phyloP scores from a whole-genome alignment of 2,797 vertebrate species.

The Poecilia velifera region DNA sequence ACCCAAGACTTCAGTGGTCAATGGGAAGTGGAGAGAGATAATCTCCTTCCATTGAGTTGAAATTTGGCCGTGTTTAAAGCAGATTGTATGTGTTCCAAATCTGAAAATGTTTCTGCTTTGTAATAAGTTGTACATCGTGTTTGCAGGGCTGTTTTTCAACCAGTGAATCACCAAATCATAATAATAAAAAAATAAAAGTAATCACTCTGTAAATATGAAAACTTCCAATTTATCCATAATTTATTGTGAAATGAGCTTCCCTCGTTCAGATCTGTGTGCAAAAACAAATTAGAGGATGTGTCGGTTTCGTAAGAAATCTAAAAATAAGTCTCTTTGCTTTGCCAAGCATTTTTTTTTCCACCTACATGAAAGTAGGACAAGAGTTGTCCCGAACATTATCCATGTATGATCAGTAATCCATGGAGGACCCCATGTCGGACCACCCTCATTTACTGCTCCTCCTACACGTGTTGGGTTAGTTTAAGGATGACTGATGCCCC shows the following conservation, averaged over 20 bases:
- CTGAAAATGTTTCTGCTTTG: neutral
- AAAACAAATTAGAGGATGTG: neutral
- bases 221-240: neutral
- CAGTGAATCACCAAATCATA: neutral
- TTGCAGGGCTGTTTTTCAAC: neutral
- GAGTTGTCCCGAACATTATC: constrained; percentile 30
- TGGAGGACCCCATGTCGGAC: constrained; percentile 56
- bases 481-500: constrained; percentile 40
- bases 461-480: constrained; percentile 33
- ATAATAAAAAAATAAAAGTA: neutral
- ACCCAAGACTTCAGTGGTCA: neutral
- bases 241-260: neutral
- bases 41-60: neutral
- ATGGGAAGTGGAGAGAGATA: neutral
- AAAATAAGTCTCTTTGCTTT: neutral
- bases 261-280: neutral
- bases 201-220: neutral
- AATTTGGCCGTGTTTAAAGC: neutral
- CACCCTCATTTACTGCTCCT: constrained; percentile 48
- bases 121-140: neutral
- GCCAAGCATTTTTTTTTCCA: neutral
- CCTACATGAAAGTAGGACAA: constrained; percentile 1
- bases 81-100: neutral
- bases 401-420: constrained; percentile 49
- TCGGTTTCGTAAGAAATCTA: neutral